These are phyloP conservation scores for Syngnathus acus DNA, from an alignment of 2,797 vertebrate genomes.

Conservation along the genomic window DNA sequence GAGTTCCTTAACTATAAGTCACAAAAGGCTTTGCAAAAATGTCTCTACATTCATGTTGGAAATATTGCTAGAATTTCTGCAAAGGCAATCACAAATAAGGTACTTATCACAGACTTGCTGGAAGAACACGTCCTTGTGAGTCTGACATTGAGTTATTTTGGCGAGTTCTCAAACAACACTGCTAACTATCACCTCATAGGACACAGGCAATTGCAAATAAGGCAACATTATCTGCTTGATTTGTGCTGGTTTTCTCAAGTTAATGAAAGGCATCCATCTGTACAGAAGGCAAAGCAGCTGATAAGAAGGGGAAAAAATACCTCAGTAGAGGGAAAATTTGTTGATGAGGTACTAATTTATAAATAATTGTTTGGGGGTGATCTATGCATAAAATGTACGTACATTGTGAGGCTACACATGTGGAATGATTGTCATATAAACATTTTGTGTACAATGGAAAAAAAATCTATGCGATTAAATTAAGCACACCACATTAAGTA, in stretches of 20 bases:
- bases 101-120: constrained; percentile 12
- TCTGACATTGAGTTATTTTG: constrained; percentile 20
- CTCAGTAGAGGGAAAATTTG: constrained; percentile 9
- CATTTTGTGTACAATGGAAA: not conserved
- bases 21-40: constrained; percentile 38
- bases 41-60: constrained; percentile 26
- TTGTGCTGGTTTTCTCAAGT: constrained; percentile 33
- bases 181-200: not conserved
- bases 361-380: not conserved
- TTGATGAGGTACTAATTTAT: not conserved
- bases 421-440: not conserved
- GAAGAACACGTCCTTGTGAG: constrained; percentile 19
- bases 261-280: constrained; percentile 24
- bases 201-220: not conserved
- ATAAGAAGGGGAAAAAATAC: constrained; percentile 12
- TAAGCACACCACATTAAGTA: constrained; percentile 19
- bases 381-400: not conserved
- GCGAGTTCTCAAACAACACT: constrained; percentile 28
- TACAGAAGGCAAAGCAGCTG: constrained; percentile 5
- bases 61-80: constrained; percentile 38
- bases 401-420: not conserved
- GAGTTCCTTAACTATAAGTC: constrained; percentile 20
- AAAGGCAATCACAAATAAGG: constrained; percentile 23
- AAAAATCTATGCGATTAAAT: constrained; percentile 18
- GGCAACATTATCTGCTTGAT: constrained; percentile 18